A percentile compares a stretch with the other conserved stretches of the same genome.
phyloP scores from a whole-genome alignment of 2,888 invertebrate genomes.

The Nebria salina region DNA sequence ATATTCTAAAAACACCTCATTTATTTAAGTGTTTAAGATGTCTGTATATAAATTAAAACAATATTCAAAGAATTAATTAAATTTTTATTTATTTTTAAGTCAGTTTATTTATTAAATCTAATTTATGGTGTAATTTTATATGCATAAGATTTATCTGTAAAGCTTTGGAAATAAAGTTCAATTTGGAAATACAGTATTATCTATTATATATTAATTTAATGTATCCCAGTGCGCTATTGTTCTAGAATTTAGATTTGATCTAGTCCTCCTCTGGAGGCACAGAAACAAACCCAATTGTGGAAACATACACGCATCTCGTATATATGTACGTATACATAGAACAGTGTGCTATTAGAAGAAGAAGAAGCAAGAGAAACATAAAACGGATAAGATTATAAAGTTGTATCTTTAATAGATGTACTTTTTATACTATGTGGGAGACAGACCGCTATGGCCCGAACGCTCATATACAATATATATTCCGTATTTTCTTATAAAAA shows the following conservation, averaged over 20 bases:
- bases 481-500: conserved; percentile 26
- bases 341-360: conserved; percentile 26
- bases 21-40: too few species aligned
- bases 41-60: too few species aligned
- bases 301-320: not conserved
- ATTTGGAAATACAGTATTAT: too few species aligned
- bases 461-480: conserved; percentile 18
- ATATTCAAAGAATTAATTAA: too few species aligned
- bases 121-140: too few species aligned
- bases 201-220: too few species aligned
- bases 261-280: not conserved
- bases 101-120: too few species aligned
- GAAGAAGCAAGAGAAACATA: conserved; percentile 32
- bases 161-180: too few species aligned
- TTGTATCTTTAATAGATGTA: conserved; percentile 63
- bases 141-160: too few species aligned
- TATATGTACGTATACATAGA: not conserved
- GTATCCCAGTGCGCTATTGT: too few species aligned
- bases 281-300: not conserved
- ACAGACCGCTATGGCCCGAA: not conserved
- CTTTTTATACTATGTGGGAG: conserved; percentile 52
- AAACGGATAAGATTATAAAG: conserved; percentile 60
- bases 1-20: too few species aligned
- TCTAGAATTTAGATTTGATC: not conserved
- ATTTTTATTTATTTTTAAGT: too few species aligned